Evolutionary conservation across 2,888 invertebrate species (phyloP), one percentile per base, ranked within the genome.

Genomic region (Lasius fuliginosus): DNA sequence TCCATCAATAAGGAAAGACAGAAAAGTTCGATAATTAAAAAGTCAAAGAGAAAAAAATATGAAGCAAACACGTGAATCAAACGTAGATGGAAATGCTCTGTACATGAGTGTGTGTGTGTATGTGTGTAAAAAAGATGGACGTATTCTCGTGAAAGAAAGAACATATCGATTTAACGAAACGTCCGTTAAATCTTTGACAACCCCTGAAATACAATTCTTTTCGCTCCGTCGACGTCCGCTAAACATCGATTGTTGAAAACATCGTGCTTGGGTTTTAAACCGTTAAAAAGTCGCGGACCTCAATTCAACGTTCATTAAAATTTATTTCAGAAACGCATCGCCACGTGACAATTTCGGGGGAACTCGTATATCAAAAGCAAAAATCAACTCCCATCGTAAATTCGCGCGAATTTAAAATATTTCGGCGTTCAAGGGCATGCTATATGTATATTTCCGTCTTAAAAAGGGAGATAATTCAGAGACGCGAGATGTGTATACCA

Each of bases 181-280:
- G 60, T 60, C 60, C 60, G 27, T 79, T 71, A 60, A 79, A 79
- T 71, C 73, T 79, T 60, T 60, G 71, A 79, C 79, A 79, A 79
- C 3, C 71, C 42, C 46, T 79, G 71, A 71, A 79, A 79, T 56
- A 27, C 79, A 71, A 79, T 71, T 79, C 71, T 79, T 62, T 71
- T 40, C 53, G 60, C 40, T 71, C 18, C 60, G 71, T 46, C 46
- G 33, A 60, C 58, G 11, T 36, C 33, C 23, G 53, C 68, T 11
- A 42, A 60, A 60, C 27, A 18, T 23, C 27, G 60, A 60, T 42
- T 79, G 60, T 69, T 60, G 18, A 71, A 71, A 79, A 46, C 33
- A 68, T n/a, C n/a, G 68, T 67, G 42, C 30, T 42, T 33, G 30
- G 33, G 15, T 46, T 71, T 79, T 40, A 30, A 65, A 40, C 12